These are phyloP conservation scores for Caranx ignobilis DNA, from an alignment of 2,113 vertebrate genomes.

Conservation along the genomic window DNA sequence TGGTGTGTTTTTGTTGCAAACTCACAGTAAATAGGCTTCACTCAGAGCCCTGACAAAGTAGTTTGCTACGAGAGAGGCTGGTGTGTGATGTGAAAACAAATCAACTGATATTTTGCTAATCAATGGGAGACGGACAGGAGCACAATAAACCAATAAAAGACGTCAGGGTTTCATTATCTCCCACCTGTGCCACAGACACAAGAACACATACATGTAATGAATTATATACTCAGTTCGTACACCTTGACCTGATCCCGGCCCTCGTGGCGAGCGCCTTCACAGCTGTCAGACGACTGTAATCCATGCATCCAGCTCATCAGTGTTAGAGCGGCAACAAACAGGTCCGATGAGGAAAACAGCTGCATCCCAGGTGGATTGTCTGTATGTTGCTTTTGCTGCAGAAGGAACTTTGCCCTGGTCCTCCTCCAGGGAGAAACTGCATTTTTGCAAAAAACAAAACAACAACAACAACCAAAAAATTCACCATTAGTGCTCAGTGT, in stretches of 20 bases:
- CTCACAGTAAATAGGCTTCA: neutral
- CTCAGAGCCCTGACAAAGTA: neutral
- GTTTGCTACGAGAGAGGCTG: neutral
- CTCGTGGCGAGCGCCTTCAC: neutral
- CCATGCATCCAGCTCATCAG: constrained; percentile 52
- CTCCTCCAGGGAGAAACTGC: constrained; percentile 1
- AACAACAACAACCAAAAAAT: too few species aligned
- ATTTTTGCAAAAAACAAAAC: constrained; percentile 3
- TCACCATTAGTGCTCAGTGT: constrained; percentile 20
- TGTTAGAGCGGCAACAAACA: constrained; percentile 35
- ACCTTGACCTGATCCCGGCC: constrained; percentile 37
- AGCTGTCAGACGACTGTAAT: constrained; percentile 26
- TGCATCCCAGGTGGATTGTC: constrained; percentile 23
- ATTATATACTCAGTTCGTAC: constrained; percentile 41
- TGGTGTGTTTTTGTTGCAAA: constrained; percentile 16
- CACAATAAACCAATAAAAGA: constrained; percentile 47
- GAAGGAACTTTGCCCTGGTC: neutral
- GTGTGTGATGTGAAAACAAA: constrained; percentile 55
- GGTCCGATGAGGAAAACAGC: constrained; percentile 35
- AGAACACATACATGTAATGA: constrained; percentile 45
- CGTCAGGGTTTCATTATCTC: constrained; percentile 53
- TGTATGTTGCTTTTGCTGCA: neutral
- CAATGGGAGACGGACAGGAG: constrained; percentile 23
- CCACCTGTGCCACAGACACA: neutral
- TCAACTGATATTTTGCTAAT: constrained; percentile 47